Evolutionary conservation across 2,113 vertebrate genomes (phyloP), one percentile per base, ranked within the genome.

Genomic region (Podilymbus podiceps): DNA sequence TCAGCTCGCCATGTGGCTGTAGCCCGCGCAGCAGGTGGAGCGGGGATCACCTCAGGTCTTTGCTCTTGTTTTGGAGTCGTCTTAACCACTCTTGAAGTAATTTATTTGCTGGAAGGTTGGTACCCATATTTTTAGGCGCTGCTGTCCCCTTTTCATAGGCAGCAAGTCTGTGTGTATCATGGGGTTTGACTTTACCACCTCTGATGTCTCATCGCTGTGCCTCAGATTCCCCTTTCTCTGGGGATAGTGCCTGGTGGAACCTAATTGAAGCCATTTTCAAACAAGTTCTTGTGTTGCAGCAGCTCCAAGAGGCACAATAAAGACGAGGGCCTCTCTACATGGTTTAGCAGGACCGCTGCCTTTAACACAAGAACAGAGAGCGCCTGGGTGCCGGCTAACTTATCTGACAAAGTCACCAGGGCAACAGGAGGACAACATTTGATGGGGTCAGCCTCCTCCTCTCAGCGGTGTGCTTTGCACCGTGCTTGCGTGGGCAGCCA

Each of bases 271-370:
- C 44, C 31, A n/a, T 60, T 85, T 92, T 53, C 55, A 76, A 67
- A 5, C 6, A 58, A 27, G 30, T 69, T 83, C 40, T 60, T 53
- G 20, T 5, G 5, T 35, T 56, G 74, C 63, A 72, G 58, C 23
- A 73, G 33, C 63, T 86, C 62, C 58, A 69, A 80, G 80, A 62
- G 59, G 35, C 11, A 1, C 44, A 42, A 8, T n/a, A 30, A 91
- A 77, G 33, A 49, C 53, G 0, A 0, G 13, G 7, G 17, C 42
- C 30, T 24, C 47, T 56, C 53, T 49, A 21, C 0, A 0, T 5
- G 15, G 35, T 81, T 3, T 5, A 78, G 60, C 11, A 91, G 71
- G 38, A 75, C 44, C 5, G 0, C 8, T 83, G 58, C 66, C 15
- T 82, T 59, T 69, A 89, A 42, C 28, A 58, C 20, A 71, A 74